These are phyloP conservation scores for Lacanobia wlatinum DNA, from an alignment of 2,888 invertebrate genomes.

Conservation along the genomic window DNA sequence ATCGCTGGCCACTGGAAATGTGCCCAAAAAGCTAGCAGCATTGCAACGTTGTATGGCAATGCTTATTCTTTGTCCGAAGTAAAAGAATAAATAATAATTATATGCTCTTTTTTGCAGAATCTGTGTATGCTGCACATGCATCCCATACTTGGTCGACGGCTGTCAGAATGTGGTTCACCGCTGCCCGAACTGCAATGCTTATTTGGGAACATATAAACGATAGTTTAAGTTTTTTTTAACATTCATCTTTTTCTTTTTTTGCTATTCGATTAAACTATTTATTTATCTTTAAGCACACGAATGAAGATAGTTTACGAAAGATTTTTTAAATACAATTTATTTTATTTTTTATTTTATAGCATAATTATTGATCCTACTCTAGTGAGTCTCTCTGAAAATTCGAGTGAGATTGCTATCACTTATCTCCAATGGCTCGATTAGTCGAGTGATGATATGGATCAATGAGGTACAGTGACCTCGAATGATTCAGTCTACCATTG, in stretches of 20 bases:
- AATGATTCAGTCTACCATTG: too few species aligned
- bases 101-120: slow-evolving; percentile 15
- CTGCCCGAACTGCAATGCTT: slow-evolving; percentile 89
- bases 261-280: not conserved
- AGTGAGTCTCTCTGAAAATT: too few species aligned
- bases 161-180: slow-evolving; percentile 90
- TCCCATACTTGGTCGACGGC: slow-evolving; percentile 90
- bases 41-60: too few species aligned
- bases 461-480: too few species aligned
- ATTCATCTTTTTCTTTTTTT: not conserved
- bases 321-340: not conserved
- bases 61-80: too few species aligned
- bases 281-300: not conserved
- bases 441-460: too few species aligned
- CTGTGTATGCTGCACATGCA: slow-evolving; percentile 78
- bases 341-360: not conserved
- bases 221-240: not conserved
- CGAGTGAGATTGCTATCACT: too few species aligned
- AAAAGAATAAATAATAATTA: too few species aligned
- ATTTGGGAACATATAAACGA: slow-evolving; percentile 84
- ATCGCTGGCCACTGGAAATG: too few species aligned
- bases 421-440: too few species aligned
- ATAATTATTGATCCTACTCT: not conserved
- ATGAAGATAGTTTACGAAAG: not conserved
- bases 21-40: too few species aligned